Evolutionary conservation across 2,888 invertebrate species (phyloP), one percentile per base, ranked within the genome.

Genomic region (Punctoribates punctum): DNA sequence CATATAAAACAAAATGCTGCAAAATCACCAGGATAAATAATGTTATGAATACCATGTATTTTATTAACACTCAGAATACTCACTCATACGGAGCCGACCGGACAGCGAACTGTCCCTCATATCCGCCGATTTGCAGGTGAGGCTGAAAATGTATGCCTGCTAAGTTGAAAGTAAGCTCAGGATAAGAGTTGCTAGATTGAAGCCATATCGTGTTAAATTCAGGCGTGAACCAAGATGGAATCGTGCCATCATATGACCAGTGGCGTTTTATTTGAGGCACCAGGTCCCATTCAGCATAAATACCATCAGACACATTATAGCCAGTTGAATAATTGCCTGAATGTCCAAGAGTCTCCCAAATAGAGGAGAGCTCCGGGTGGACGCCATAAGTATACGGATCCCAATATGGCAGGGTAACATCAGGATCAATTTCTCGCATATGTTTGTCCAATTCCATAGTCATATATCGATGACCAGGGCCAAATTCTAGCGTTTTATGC

Each of bases 331-430:
- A 20, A 20, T 3, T 57, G 3, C 57, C 57, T 4, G 3, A 20
- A 4, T 6, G 8, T 9, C 57, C 57, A 3, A 57, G n/a, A 57
- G 57, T 20, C 1, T 57, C 23, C 57, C 57, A 57, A n/a, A 57
- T 11, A 23, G 20, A 20, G 2, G 57, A 57, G 2, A 4, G 2
- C 11, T 57, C 57, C 3, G 57, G 57, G n/a, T 57, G 54, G 17
- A 20, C 20, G 57, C 20, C 34, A 34, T 34, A n/a, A n/a, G n/a
- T n/a, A n/a, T n/a, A n/a, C n/a, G n/a, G n/a, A n/a, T n/a, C 67
- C 67, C 67, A 70, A 70, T 70, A 70, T 13, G 70, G 70, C 42
- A 70, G n/a, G 2, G 70, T 23, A 5, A 70, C 6, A 15, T 15
- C 42, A 1, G 70, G 70, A 42, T 70, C 42, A 20, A 70, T 42